A percentile compares a stretch with the other conserved stretches of the same genome.
Conservation (phyloP, 2,113 vertebrate genomes). For the Salvelinus namaycush region DNA sequence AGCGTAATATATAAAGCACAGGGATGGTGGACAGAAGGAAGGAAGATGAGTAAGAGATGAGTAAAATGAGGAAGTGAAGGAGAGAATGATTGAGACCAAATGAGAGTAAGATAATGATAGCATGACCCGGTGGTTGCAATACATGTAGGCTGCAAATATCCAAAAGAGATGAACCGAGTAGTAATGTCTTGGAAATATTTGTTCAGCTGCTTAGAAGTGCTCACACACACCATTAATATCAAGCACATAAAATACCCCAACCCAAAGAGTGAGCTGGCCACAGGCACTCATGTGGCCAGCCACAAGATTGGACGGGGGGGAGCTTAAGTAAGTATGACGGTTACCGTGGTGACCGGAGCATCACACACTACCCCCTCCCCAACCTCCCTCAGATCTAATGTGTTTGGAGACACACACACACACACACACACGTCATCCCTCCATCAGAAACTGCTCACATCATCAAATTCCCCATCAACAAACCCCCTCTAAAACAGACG, state of each 20-base stretch:
- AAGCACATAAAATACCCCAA: constrained; percentile 50
- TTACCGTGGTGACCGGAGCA: constrained; percentile 26
- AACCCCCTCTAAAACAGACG: constrained; percentile 34
- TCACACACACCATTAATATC: constrained; percentile 41
- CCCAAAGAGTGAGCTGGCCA: constrained; percentile 52
- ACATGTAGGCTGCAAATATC: not conserved
- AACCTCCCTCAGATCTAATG: not conserved
- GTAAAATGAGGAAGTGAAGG: too few relatives aligned
- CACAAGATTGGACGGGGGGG: constrained; percentile 8
- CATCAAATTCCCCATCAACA: constrained; percentile 42
- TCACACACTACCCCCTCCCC: not conserved
- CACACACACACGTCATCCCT: constrained; percentile 33
- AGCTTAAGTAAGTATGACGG: constrained; percentile 24
- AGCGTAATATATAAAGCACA: too few relatives aligned
- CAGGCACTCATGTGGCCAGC: constrained; percentile 38
- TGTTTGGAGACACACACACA: constrained; percentile 13
- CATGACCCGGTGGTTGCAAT: not conserved
- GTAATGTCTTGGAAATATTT: not conserved
- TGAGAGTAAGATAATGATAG: not conserved
- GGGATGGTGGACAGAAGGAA: too few relatives aligned
- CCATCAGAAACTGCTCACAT: constrained; percentile 54
- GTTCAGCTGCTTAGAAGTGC: not conserved
- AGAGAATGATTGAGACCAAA: not conserved
- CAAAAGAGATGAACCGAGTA: not conserved
- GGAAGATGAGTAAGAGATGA: not conserved